Evolutionary conservation across 2,797 vertebrate species (phyloP), one percentile per base, ranked within the genome.

Genomic region (Alca torda): DNA sequence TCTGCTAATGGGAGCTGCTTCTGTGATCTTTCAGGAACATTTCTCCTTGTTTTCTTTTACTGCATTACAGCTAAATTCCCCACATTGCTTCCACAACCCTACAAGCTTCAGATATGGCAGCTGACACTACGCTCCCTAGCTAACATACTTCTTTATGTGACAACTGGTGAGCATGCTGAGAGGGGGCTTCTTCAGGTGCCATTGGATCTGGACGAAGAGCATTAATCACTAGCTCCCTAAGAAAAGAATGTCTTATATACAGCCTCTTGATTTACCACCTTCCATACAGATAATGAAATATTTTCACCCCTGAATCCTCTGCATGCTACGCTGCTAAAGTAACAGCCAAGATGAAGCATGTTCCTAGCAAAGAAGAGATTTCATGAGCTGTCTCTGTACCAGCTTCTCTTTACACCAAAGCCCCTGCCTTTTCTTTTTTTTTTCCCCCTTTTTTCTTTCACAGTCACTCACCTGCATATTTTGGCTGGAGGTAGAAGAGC

Each of bases 401-500:
- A 85, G n/a, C 41, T 74, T 78, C 17, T 37, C 77, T 76, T 59
- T 50, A 61, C 16, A 56, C 16, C n/a, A 60, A 68, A 63, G 21
- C 26, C 21, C n/a, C 28, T 45, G 24, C 43, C 35, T 31, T 65
- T 6, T 23, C 17, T 17, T 46, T 16, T 26, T 10, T 41, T 28
- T 19, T 14, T 16, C 0, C 23, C 2, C 11, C 8, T 11, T 51
- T 61, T 33, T 78, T 81, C 39, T 56, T 70, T 37, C 15, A 2
- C 16, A 16, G 30, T 89, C 24, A 64, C 17, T 96, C 48, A 99
- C 99, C 98, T 92, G 99, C 99, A 1, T 99, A 99, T 98, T 99
- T 99, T 2, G 99, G 99, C 96, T 99, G 99, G 68, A 99, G 98
- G 97, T 99, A 99, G 98, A 99, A 99, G 28, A 99, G 99, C 19